These are phyloP conservation scores for Amphibalanus amphitrite DNA, from an alignment of 1,140 invertebrate species.

Conservation along the genomic window DNA sequence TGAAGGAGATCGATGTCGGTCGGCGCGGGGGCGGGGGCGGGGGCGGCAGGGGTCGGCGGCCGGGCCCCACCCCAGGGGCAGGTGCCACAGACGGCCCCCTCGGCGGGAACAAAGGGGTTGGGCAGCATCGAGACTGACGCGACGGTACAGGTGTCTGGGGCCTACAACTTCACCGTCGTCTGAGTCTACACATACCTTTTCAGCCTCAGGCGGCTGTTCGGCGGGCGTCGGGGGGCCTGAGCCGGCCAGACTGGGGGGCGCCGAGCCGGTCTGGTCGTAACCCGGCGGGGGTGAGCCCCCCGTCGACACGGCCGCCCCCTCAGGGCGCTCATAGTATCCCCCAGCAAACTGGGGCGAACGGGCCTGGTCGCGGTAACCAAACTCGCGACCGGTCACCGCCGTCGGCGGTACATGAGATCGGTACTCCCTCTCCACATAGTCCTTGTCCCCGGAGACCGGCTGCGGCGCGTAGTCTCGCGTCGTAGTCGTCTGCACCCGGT, in stretches of 20 bases:
- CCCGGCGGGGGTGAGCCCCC: neutral
- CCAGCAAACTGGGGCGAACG: neutral
- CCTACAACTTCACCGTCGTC: no score
- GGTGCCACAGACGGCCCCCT: no score
- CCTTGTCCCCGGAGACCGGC: neutral
- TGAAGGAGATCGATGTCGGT: no score
- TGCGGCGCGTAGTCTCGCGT: neutral
- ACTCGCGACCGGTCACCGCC: neutral
- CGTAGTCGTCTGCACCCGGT: neutral
- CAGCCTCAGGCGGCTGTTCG: neutral
- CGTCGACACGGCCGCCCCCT: neutral
- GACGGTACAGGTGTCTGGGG: no score
- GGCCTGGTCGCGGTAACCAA: neutral
- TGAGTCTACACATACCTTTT: neutral
- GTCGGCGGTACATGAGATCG: neutral
- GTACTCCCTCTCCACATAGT: neutral
- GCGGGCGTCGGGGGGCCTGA: neutral
- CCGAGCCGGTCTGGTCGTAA: neutral
- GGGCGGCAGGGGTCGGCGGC: no score
- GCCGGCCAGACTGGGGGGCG: neutral
- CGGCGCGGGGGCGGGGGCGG: no score
- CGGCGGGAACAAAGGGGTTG: no score
- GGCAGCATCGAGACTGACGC: no score
- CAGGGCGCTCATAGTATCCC: neutral
- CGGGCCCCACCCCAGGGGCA: no score